These are phyloP conservation scores for Tiphia femorata DNA, from an alignment of 2,888 invertebrate species.

Conservation along the genomic window DNA sequence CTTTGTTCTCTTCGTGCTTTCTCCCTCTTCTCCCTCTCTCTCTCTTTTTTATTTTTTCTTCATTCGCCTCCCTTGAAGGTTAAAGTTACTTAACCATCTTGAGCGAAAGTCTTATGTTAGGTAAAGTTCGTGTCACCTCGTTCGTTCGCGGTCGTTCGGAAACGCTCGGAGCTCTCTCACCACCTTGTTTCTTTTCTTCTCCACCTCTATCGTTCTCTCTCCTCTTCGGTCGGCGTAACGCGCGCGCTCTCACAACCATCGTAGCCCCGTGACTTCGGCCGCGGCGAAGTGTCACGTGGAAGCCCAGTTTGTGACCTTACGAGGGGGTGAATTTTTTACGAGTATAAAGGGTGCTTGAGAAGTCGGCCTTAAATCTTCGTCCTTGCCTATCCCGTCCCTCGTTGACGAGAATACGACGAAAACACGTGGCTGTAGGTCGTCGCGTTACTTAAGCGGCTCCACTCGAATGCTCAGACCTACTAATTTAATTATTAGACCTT, in stretches of 20 bases:
- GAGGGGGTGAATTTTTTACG: constrained; percentile 41
- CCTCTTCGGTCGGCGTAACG: neutral
- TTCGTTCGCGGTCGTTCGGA: constrained; percentile 33
- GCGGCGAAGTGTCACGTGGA: constrained; percentile 44
- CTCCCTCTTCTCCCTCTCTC: neutral
- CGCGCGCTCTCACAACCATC: constrained; percentile 8
- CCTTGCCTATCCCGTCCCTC: no score
- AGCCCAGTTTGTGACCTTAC: constrained; percentile 40
- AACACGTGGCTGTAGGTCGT: no score
- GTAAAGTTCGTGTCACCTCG: constrained; percentile 26
- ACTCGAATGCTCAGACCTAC: no score
- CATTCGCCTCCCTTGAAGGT: neutral
- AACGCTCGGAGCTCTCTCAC: constrained; percentile 6
- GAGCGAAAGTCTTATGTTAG: constrained; percentile 18
- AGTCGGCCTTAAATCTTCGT: no score
- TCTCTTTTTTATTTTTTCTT: constrained; percentile 6
- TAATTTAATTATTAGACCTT: no score
- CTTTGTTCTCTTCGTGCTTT: neutral
- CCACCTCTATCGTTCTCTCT: neutral
- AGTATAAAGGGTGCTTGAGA: constrained; percentile 4
- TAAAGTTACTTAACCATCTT: constrained; percentile 18
- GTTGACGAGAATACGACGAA: no score
- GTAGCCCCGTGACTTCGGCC: constrained; percentile 35
- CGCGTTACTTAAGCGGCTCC: no score
- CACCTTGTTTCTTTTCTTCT: constrained; percentile 22